Conservation (phyloP, 2,888 invertebrate species). For the Parelbella ahira region DNA sequence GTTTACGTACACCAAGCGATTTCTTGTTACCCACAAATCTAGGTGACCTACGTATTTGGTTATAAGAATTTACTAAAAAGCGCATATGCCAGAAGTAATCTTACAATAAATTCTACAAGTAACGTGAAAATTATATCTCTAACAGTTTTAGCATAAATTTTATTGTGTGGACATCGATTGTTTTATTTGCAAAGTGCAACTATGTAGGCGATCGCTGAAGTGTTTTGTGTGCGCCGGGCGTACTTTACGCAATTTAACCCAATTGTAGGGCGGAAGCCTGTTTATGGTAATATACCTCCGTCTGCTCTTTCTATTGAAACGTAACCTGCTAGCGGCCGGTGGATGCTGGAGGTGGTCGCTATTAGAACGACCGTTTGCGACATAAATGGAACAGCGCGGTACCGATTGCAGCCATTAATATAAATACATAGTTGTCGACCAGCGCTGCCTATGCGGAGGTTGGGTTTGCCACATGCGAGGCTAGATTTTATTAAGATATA, state of each 20-base stretch:
- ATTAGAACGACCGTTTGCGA: slow-evolving; percentile 35
- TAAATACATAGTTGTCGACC: slow-evolving; percentile 2
- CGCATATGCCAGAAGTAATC: no score
- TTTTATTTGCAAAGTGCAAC: background rate
- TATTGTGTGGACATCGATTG: no score
- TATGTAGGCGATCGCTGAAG: slow-evolving; percentile 4
- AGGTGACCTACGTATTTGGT: no score
- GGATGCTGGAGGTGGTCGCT: slow-evolving; percentile 31
- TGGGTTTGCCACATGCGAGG: no score
- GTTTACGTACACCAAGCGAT: no score
- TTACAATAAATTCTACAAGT: no score
- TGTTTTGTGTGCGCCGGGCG: slow-evolving; percentile 23
- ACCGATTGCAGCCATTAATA: slow-evolving; percentile 27
- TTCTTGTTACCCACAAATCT: no score
- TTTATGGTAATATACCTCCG: slow-evolving; percentile 44
- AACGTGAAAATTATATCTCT: no score
- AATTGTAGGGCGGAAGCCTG: slow-evolving; percentile 52
- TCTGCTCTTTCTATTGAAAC: slow-evolving; percentile 31
- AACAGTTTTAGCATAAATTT: no score
- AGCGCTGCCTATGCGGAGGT: background rate
- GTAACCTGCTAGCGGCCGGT: slow-evolving; percentile 29
- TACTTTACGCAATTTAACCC: slow-evolving; percentile 42
- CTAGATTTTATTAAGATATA: no score
- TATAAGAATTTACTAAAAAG: no score
- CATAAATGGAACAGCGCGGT: slow-evolving; percentile 37